A percentile compares a stretch with the other conserved stretches of the same genome.
Conservation (phyloP, 2,888 invertebrate genomes). For the Trachelus tabidus region DNA sequence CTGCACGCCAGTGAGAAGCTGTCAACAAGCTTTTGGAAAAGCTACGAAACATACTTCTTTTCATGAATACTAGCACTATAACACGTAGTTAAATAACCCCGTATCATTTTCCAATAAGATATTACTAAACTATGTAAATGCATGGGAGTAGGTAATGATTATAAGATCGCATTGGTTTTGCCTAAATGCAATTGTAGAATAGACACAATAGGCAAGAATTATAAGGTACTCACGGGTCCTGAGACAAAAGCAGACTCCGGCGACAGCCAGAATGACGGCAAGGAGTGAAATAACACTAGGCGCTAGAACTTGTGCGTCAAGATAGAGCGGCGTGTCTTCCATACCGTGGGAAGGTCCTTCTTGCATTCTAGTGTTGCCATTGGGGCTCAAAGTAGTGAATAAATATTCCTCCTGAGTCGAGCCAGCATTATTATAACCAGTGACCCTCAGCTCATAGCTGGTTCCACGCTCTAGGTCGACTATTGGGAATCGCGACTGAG, state of each 20-base stretch:
- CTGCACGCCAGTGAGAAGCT: not conserved
- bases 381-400: constrained; percentile 70
- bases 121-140: not conserved
- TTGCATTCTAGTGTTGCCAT: constrained; percentile 64
- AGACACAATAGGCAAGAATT: not conserved
- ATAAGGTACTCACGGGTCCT: constrained; percentile 67
- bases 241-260: constrained; percentile 70
- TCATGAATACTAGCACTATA: not conserved
- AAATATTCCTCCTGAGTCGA: constrained; percentile 71
- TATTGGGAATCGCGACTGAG: constrained; percentile 66
- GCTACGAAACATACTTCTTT: not conserved
- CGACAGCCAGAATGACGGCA: constrained; percentile 69
- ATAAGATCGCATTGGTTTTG: not conserved
- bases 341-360: constrained; percentile 50
- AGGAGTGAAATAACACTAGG: constrained; percentile 68
- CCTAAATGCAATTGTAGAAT: too few species aligned
- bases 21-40: not conserved
- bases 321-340: constrained; percentile 61
- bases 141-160: not conserved
- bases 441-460: constrained; percentile 69
- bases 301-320: constrained; percentile 68
- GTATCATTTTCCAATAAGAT: not conserved
- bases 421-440: constrained; percentile 75
- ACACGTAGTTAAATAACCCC: too few species aligned
- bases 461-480: constrained; percentile 68